A percentile compares a stretch with the other conserved stretches of the same genome.
Evolutionary conservation across 1,140 invertebrate genomes (phyloP).

Genomic region (Drosophila repletoides): DNA sequence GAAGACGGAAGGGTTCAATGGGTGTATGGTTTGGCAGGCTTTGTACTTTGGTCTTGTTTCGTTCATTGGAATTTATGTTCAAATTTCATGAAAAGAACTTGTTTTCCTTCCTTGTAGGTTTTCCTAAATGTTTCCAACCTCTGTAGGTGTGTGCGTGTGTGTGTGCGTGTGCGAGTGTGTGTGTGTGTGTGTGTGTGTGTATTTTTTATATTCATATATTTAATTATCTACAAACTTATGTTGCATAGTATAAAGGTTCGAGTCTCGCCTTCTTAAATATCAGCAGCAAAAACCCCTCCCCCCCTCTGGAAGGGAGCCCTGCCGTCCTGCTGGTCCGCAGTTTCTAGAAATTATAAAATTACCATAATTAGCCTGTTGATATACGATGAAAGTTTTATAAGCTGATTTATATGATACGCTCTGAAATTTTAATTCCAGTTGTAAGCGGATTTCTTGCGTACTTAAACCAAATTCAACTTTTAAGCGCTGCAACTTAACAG

Average conservation of each 20-base stretch:
- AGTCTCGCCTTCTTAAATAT: slow-evolving; percentile 67
- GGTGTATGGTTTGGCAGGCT: slow-evolving; percentile 41
- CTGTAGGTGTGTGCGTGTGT: slow-evolving; percentile 8
- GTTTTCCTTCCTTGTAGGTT: slow-evolving; percentile 52
- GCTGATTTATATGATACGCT: slow-evolving; percentile 68
- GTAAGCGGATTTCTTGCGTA: slow-evolving; percentile 29
- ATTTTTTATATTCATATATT: too few species aligned
- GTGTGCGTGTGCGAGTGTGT: slow-evolving; percentile 22
- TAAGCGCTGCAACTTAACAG: too few species aligned
- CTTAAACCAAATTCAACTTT: neutral
- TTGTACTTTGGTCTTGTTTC: slow-evolving; percentile 69
- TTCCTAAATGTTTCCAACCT: slow-evolving; percentile 11
- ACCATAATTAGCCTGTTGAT: slow-evolving; percentile 73
- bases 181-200: slow-evolving; percentile 17
- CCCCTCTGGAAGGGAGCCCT: slow-evolving; percentile 29
- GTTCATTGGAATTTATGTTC: slow-evolving; percentile 75
- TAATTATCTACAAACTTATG: too few species aligned
- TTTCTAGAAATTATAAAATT: slow-evolving; percentile 74
- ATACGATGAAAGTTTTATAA: slow-evolving; percentile 73
- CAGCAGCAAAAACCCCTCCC: slow-evolving; percentile 63
- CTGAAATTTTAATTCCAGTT: slow-evolving; percentile 12
- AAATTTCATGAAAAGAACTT: slow-evolving; percentile 76
- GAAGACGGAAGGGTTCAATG: neutral
- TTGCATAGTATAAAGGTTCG: too few species aligned
- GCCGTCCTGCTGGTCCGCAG: neutral